A percentile compares a stretch with the other conserved stretches of the same genome.
These are phyloP conservation scores for Pitta sordida DNA, from an alignment of 2,113 vertebrate species.

Conservation along the genomic window DNA sequence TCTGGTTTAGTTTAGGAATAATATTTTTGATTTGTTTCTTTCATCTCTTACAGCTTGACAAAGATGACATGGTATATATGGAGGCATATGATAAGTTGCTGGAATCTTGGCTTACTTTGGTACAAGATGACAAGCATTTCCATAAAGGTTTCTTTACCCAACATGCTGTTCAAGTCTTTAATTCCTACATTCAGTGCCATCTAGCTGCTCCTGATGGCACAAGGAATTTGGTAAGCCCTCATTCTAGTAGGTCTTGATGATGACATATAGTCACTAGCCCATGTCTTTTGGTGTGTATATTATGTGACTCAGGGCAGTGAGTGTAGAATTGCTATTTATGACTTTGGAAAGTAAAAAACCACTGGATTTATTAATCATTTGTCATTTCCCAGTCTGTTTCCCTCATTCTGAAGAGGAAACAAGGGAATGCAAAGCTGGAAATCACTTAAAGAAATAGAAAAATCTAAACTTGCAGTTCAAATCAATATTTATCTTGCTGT, in stretches of 20 bases:
- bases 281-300: not conserved
- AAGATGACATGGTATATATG: conserved; percentile 99
- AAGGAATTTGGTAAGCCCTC: conserved; percentile 91
- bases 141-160: conserved; percentile 95
- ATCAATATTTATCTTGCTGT: not conserved
- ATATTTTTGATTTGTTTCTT: not conserved
- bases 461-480: not conserved
- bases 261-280: not conserved
- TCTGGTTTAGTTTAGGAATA: not conserved
- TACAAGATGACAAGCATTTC: conserved; percentile 97
- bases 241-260: not conserved
- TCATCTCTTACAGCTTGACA: conserved; percentile 83
- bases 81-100: conserved; percentile 96
- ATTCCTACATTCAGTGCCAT: conserved; percentile 98
- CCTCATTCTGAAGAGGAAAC: not conserved
- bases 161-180: conserved; percentile 97
- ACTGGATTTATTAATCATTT: not conserved
- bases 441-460: not conserved
- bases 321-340: not conserved
- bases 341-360: not conserved
- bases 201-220: conserved; percentile 96
- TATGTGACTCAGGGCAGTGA: not conserved
- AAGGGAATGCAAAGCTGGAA: not conserved
- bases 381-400: not conserved
- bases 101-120: conserved; percentile 95